Evolutionary conservation across 2,113 vertebrate genomes (phyloP), one percentile per base, ranked within the genome.

Genomic region (Oryctolagus cuniculus): DNA sequence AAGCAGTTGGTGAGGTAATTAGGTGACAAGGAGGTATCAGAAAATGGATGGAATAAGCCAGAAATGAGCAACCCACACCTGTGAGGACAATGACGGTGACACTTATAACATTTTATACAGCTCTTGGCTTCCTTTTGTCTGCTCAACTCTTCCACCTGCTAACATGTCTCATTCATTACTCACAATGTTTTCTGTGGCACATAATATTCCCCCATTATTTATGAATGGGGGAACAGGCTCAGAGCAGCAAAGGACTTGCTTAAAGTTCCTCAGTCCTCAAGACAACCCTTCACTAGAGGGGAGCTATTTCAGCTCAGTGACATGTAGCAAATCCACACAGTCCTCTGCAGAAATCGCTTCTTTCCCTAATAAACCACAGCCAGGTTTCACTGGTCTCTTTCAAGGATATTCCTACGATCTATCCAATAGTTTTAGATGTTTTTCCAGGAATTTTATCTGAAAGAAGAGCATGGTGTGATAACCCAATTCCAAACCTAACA

Each of bases 401-500:
- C 91, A 96, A 82, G 72, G 82, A 96, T 78, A 90, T 79, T 83
- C 66, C 80, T 86, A 94, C 31, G 88, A 85, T 80, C n/a, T 84
- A 93, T 38, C 34, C 13, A 87, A 67, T 6, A 53, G 24, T 12
- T 90, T 84, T 82, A 11, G 29, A 58, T 36, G 58, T n/a, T 92
- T 58, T 79, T 69, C 85, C 87, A 78, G 36, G 88, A 94, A 95
- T 89, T 87, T 78, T 87, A 63, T 89, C 72, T 58, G 64, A 80
- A 96, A 84, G 36, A 93, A 88, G 85, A 94, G 87, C 36, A 95
- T 61, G 66, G 64, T n/a, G 34, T 53, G 85, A 89, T 91, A 87
- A 81, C 61, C 24, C 38, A 94, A n/a, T 77, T 74, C 87, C 74
- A 93, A 97, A 96, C 34, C 80, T 91, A 93, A 96, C 53, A 86